Conservation (phyloP, 2,113 vertebrate genomes). For the Rana temporaria region DNA sequence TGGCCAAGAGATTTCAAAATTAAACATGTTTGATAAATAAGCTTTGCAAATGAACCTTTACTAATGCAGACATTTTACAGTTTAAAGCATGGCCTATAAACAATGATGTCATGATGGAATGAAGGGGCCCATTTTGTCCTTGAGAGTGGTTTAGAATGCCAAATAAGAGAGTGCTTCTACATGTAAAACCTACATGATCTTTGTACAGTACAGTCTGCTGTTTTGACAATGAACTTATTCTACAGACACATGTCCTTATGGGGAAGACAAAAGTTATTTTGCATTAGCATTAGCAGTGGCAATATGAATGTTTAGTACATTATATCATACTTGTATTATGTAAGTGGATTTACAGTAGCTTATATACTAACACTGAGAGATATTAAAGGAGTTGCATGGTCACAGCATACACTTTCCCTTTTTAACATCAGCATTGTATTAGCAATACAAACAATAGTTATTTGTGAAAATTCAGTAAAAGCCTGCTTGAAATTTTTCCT, state of each 20-base stretch:
- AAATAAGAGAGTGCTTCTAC: conserved; percentile 13
- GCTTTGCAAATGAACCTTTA: conserved; percentile 50
- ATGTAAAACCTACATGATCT: conserved; percentile 7
- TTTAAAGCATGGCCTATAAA: conserved; percentile 42
- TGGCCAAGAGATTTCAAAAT: conserved; percentile 37
- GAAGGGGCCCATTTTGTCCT: conserved; percentile 35
- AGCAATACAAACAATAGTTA: no score
- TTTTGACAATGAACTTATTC: conserved; percentile 24
- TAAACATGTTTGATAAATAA: conserved; percentile 46
- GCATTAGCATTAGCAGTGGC: not conserved
- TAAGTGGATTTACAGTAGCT: no score
- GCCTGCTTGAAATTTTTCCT: no score
- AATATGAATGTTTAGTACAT: not conserved
- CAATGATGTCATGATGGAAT: conserved; percentile 49
- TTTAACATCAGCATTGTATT: no score
- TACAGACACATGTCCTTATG: conserved; percentile 32
- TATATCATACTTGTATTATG: not conserved
- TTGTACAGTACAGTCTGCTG: conserved; percentile 10
- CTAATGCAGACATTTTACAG: conserved; percentile 54
- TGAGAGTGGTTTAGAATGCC: conserved; percentile 10
- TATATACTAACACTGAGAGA: no score
- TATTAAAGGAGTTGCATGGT: no score
- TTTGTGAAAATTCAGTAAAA: no score
- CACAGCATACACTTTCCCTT: no score
- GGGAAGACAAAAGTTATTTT: not conserved